Conservation (phyloP, 2,113 vertebrate species). For the Monopterus albus region DNA sequence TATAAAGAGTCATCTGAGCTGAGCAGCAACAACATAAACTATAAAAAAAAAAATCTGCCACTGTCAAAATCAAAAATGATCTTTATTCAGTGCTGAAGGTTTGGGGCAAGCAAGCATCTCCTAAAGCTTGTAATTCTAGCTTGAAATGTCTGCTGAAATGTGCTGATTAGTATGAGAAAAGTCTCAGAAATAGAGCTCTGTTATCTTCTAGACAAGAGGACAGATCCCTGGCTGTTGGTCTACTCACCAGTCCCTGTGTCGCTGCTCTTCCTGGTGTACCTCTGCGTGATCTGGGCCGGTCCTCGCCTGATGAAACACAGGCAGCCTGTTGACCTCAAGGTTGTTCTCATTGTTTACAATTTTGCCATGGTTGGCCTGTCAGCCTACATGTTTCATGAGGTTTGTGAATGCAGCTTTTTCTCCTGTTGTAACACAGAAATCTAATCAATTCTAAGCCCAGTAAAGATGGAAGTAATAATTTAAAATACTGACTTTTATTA, state of each 20-base stretch:
- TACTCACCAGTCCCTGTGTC: constrained; percentile 73
- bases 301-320: constrained; percentile 63
- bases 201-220: constrained; percentile 79
- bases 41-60: not conserved
- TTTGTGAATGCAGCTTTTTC: constrained; percentile 42
- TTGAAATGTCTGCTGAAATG: not conserved
- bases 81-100: not conserved
- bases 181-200: not conserved
- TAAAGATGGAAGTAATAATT: not conserved
- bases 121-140: too few species aligned
- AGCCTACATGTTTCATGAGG: constrained; percentile 82
- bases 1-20: not conserved
- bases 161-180: not conserved
- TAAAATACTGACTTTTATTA: not conserved
- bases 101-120: not conserved
- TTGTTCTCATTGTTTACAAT: constrained; percentile 74
- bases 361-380: constrained; percentile 79
- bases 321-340: constrained; percentile 69
- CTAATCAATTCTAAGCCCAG: not conserved
- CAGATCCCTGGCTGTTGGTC: constrained; percentile 78
- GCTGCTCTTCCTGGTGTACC: constrained; percentile 72
- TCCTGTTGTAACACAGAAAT: not conserved
- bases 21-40: not conserved
- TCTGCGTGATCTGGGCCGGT: constrained; percentile 72
- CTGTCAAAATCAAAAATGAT: not conserved